Evolutionary conservation across 1,140 invertebrate genomes (phyloP), one percentile per base, ranked within the genome.

Genomic region (Diploscapter pachys): DNA sequence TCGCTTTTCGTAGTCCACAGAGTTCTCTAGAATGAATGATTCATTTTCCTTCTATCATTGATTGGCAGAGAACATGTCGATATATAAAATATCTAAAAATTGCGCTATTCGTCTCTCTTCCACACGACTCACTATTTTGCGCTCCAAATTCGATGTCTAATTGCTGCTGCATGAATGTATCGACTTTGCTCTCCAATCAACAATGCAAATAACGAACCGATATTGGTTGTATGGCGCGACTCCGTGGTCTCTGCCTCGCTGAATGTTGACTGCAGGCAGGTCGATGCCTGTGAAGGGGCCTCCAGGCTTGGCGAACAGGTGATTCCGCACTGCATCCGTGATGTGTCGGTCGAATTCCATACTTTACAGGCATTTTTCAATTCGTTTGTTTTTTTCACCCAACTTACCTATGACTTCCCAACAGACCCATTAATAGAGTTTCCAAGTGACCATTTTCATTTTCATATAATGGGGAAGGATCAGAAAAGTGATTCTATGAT

Each of bases 171-270:
- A 31, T 31, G 31, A 31, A 31, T 31, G 31, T 31, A 31, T 31
- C 31, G 31, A 31, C 31, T 31, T 31, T 31, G 0, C 31, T 31
- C 31, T 31, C 31, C 31, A 31, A 11, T 31, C 6, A 3, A 49
- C 57, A 51, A 79, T 50, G 0, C 6, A 5, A 9, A 3, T 56
- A 50, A 54, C 6, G 4, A 69, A 81, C 80, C 80, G 71, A 63
- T 80, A 81, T 56, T 67, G 51, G 73, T 82, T 82, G 71, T 82
- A 82, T 0, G 89, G 85, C 2, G 73, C 63, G 1, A 91, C 80
- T 2, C 90, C 91, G 78, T 91, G 90, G 81, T 92, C 91, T 71
- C 91, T 83, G n/a, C 82, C 92, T 89, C 92, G 89, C 78, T 92
- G 91, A 69, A 92, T 88, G 63, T 91, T 92, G 31, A 93, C 80